Evolutionary conservation across 1,140 invertebrate species (phyloP).

Genomic region (Conus betulinus): DNA sequence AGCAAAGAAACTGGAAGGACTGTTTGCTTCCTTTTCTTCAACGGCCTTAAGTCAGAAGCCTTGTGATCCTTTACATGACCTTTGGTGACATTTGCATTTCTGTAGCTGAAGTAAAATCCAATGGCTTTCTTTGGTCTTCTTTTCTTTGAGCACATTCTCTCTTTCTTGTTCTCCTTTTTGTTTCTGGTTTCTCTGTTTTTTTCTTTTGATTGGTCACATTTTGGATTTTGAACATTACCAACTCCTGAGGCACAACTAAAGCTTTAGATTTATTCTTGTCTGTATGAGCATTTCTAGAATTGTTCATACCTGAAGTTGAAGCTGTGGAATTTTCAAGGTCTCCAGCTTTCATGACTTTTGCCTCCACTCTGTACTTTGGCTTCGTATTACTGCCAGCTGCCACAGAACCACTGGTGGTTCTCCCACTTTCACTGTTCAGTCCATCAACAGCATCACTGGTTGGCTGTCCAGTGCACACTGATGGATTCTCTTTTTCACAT

Average conservation of each 20-base stretch:
- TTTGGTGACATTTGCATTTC: background rate
- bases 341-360: background rate
- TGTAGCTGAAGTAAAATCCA: background rate
- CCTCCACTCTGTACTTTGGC: too few relatives aligned
- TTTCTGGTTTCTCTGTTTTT: background rate
- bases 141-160: background rate
- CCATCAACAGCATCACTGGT: background rate
- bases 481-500: background rate
- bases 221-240: background rate
- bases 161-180: background rate
- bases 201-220: background rate
- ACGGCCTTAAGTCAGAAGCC: background rate
- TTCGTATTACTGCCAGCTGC: too few relatives aligned
- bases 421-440: too few relatives aligned
- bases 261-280: background rate
- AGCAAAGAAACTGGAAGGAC: slow-evolving; percentile 15
- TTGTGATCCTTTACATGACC: background rate
- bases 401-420: too few relatives aligned
- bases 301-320: background rate
- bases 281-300: background rate
- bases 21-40: background rate
- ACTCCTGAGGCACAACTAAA: background rate
- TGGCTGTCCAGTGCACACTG: background rate
- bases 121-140: background rate
- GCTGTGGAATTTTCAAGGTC: background rate